These are phyloP conservation scores for Calidris pugnax DNA, from an alignment of 2,113 vertebrate species.

Conservation along the genomic window DNA sequence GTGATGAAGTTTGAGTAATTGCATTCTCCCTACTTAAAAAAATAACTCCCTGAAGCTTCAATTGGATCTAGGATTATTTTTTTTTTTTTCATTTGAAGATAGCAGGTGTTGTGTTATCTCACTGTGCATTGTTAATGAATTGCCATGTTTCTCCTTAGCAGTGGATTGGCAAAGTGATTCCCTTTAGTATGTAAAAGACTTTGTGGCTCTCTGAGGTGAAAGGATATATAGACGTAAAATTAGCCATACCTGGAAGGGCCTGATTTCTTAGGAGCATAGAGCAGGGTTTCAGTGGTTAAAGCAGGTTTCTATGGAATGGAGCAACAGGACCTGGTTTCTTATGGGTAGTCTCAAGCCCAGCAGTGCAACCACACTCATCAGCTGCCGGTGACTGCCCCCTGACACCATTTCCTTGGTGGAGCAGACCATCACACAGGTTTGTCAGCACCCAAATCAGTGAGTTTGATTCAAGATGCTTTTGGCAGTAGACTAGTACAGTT, in stretches of 20 bases:
- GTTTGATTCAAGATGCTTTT: neutral
- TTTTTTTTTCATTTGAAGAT: constrained; percentile 11
- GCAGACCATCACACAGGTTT: neutral
- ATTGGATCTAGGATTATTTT: neutral
- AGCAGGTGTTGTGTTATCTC: neutral
- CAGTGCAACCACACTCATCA: neutral
- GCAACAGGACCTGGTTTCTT: neutral
- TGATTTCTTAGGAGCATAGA: neutral
- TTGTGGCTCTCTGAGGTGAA: neutral
- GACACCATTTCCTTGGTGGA: neutral
- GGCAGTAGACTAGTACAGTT: neutral
- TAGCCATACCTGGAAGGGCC: neutral
- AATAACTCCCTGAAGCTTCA: constrained; percentile 44
- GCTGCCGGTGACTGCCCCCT: neutral
- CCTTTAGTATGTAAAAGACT: neutral
- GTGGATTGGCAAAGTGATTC: neutral
- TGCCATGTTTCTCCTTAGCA: neutral
- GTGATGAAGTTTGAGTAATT: constrained; percentile 62
- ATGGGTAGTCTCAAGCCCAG: neutral
- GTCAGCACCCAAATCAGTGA: neutral
- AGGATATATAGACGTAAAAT: neutral
- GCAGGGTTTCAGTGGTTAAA: neutral
- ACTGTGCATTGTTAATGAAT: neutral
- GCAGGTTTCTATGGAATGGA: neutral
- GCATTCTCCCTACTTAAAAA: constrained; percentile 30